Evolutionary conservation across 2,797 vertebrate genomes (phyloP).

Genomic region (Schizopygopsis pylzovi): DNA sequence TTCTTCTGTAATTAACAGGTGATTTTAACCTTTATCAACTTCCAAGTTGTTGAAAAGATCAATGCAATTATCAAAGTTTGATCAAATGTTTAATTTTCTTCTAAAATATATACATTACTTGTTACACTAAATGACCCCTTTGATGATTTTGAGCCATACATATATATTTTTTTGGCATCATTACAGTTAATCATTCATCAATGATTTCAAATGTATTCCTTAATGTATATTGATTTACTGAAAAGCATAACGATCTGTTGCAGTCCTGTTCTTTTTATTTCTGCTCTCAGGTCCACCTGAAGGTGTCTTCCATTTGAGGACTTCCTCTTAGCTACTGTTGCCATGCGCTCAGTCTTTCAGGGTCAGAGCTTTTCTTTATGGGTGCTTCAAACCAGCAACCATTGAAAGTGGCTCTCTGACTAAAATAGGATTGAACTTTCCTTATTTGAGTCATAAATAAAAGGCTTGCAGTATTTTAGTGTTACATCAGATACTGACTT

Average conservation of each 20-base stretch:
- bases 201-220: neutral
- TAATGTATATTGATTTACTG: neutral
- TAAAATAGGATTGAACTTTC: constrained; percentile 31
- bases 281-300: constrained; percentile 1
- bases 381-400: constrained; percentile 32
- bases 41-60: too few relatives aligned
- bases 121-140: too few relatives aligned
- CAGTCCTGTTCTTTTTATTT: constrained; percentile 21
- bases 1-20: too few relatives aligned
- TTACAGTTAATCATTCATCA: neutral
- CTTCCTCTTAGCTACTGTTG: constrained; percentile 58
- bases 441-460: neutral
- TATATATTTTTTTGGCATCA: neutral
- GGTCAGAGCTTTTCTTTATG: constrained; percentile 41
- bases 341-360: constrained; percentile 56
- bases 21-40: too few relatives aligned
- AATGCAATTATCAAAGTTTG: neutral
- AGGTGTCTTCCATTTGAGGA: constrained; percentile 21
- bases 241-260: neutral
- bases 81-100: neutral
- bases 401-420: constrained; percentile 31
- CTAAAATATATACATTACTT: too few relatives aligned
- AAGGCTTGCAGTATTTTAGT: neutral
- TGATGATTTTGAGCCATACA: too few relatives aligned
- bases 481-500: neutral